phyloP scores from a whole-genome alignment of 2,113 vertebrate genomes.

The Sphyrna mokarran region DNA sequence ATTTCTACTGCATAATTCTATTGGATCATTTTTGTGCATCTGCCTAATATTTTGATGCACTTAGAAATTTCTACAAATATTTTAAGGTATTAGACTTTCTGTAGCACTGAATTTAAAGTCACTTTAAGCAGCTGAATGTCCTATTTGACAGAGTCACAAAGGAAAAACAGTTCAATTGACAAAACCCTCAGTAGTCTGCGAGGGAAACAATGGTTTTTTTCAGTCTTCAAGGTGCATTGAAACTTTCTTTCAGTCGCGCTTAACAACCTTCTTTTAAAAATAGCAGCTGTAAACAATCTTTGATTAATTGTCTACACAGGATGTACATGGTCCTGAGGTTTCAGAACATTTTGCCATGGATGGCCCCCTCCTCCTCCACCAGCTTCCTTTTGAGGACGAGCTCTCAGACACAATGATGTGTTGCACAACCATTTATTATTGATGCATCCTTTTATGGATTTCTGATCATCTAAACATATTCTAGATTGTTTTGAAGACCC shows the following conservation, averaged over 20 bases:
- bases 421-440: constrained; percentile 25
- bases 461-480: not conserved
- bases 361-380: constrained; percentile 42
- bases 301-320: constrained; percentile 68
- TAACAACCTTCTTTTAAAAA: constrained; percentile 55
- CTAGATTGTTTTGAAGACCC: not conserved
- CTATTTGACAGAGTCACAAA: not conserved
- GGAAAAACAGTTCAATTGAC: not conserved
- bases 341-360: constrained; percentile 60
- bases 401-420: not conserved
- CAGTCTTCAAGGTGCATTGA: constrained; percentile 8
- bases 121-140: not conserved
- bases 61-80: not conserved
- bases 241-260: not conserved
- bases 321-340: constrained; percentile 57
- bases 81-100: not conserved
- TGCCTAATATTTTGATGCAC: not conserved
- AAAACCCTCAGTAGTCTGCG: not conserved
- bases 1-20: not conserved
- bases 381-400: constrained; percentile 55
- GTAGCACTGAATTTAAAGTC: not conserved
- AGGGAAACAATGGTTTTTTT: not conserved
- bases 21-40: not conserved
- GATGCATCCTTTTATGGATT: not conserved
- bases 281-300: constrained; percentile 62